phyloP scores from a whole-genome alignment of 1,140 invertebrate species.

The Dryas iulia region DNA sequence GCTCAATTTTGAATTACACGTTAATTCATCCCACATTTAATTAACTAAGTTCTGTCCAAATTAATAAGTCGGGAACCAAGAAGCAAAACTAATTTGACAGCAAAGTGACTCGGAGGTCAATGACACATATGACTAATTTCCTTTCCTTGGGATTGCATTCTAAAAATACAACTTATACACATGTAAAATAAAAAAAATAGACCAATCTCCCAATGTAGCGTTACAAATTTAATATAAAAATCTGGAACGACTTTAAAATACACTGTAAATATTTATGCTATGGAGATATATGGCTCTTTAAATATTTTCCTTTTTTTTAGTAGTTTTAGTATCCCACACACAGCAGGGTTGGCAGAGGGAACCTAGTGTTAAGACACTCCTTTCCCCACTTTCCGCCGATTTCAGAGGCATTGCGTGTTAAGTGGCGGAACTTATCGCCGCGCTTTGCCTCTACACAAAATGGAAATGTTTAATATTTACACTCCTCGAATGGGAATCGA shows the following conservation, averaged over 20 bases:
- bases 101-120: constrained; percentile 33
- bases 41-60: neutral
- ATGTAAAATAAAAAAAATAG: constrained; percentile 18
- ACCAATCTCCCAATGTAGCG: constrained; percentile 16
- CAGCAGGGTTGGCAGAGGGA: neutral
- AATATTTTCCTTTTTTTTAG: too few relatives aligned
- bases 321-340: too few relatives aligned
- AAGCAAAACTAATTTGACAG: constrained; percentile 22
- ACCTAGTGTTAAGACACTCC: too few relatives aligned
- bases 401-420: too few relatives aligned
- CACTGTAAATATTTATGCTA: constrained; percentile 10
- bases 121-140: constrained; percentile 33
- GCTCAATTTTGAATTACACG: too few relatives aligned
- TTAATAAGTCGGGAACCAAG: neutral
- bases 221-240: constrained; percentile 1
- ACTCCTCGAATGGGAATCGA: too few relatives aligned
- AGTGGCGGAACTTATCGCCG: too few relatives aligned
- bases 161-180: constrained; percentile 15
- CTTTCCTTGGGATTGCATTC: constrained; percentile 14
- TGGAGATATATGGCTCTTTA: neutral
- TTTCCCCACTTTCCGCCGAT: too few relatives aligned
- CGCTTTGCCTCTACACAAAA: too few relatives aligned
- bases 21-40: too few relatives aligned
- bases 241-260: constrained; percentile 1
- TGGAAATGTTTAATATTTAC: too few relatives aligned